Conservation (phyloP, 2,113 vertebrate species). For the Panurus biarmicus region DNA sequence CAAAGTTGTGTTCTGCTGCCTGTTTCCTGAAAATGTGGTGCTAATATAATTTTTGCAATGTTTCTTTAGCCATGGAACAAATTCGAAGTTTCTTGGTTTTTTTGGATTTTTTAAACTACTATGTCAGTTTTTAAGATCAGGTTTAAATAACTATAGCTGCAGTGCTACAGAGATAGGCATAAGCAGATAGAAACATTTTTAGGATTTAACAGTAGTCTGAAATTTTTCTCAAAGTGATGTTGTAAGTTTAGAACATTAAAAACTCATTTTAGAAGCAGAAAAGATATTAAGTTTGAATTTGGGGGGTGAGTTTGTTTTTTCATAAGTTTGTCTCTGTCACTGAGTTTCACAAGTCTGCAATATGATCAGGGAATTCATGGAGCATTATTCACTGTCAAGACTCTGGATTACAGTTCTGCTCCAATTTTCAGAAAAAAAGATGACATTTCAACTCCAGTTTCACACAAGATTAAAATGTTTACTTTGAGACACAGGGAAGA, state of each 20-base stretch:
- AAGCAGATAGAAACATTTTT: neutral
- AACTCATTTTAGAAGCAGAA: neutral
- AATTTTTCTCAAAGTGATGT: neutral
- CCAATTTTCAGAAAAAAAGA: neutral
- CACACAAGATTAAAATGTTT: neutral
- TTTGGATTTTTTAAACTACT: neutral
- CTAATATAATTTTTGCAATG: neutral
- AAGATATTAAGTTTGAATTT: neutral
- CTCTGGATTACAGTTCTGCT: neutral
- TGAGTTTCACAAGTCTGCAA: neutral
- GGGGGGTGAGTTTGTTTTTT: neutral
- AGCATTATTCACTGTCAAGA: neutral
- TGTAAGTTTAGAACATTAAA: neutral
- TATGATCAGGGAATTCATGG: neutral
- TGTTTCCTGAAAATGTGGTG: neutral
- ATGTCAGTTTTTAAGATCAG: neutral
- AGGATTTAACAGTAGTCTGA: neutral
- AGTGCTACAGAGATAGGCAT: neutral
- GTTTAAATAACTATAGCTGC: neutral
- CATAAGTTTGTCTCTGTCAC: neutral
- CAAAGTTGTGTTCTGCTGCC: neutral
- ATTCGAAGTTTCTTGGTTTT: neutral
- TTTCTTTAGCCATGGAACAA: neutral
- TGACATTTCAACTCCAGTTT: neutral
- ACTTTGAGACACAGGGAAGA: neutral